These are phyloP conservation scores for Euthynnus affinis DNA, from an alignment of 2,797 vertebrate species.

Conservation along the genomic window DNA sequence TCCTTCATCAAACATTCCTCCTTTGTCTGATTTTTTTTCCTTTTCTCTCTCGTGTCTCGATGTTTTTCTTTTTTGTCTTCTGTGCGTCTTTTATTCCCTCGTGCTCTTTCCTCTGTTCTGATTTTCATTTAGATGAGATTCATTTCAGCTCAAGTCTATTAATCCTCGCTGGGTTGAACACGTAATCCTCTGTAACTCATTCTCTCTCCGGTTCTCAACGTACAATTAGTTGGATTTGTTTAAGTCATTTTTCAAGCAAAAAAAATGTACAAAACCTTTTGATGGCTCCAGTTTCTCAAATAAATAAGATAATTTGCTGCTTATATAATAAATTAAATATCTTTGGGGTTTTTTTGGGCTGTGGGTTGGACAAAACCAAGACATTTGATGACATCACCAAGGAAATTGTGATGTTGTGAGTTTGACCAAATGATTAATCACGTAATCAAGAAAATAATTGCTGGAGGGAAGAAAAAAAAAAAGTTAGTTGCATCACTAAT, in stretches of 20 bases:
- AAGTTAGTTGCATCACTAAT: no score
- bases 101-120: not conserved
- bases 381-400: no score
- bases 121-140: slow-evolving; percentile 8
- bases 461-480: no score
- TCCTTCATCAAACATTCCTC: not conserved
- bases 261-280: no score
- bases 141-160: not conserved
- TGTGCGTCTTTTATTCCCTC: not conserved
- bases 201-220: not conserved
- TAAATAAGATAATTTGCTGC: not conserved
- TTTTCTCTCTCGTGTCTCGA: no score
- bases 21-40: not conserved
- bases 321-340: not conserved
- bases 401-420: no score
- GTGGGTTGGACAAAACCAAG: not conserved
- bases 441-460: no score
- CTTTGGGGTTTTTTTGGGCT: no score
- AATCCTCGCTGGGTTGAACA: not conserved
- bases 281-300: not conserved
- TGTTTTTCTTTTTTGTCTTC: not conserved
- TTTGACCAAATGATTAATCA: no score
- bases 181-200: not conserved
- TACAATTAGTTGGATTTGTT: no score
- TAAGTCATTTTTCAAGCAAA: not conserved